Conservation (phyloP, 1,140 invertebrate species). For the Leptonema lineaticorne region DNA sequence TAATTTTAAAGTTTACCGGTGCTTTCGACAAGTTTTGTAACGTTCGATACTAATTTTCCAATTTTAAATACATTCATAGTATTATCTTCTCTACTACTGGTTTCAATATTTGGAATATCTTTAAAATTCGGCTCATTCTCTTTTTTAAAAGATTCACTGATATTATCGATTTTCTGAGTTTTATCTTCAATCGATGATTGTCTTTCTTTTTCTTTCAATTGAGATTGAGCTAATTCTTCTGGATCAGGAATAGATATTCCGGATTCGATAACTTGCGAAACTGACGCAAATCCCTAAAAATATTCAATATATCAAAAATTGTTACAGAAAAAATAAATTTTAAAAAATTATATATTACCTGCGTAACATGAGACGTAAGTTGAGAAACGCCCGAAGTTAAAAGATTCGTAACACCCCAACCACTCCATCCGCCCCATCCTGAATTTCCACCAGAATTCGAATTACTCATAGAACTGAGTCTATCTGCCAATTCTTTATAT, state of each 20-base stretch:
- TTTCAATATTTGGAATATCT: neutral
- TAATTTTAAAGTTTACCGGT: conserved; percentile 50
- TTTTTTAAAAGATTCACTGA: neutral
- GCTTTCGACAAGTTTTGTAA: conserved; percentile 69
- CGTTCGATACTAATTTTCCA: conserved; percentile 66
- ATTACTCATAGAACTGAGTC: conserved; percentile 46
- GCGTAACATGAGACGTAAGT: conserved; percentile 38
- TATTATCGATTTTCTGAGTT: conserved; percentile 1
- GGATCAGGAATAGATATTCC: conserved; percentile 76
- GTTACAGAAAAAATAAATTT: neutral
- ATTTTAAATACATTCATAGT: conserved; percentile 46
- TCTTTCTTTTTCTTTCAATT: conserved; percentile 46
- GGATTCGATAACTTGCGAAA: conserved; percentile 73
- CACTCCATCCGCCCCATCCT: conserved; percentile 51
- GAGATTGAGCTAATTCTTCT: conserved; percentile 65
- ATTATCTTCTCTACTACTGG: neutral
- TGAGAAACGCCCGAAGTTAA: conserved; percentile 36
- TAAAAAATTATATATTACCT: conserved; percentile 25
- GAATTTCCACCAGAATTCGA: conserved; percentile 40
- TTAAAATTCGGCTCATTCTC: neutral
- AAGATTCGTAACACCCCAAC: conserved; percentile 48
- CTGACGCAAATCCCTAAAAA: conserved; percentile 49
- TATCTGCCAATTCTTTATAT: conserved; percentile 33
- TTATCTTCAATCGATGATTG: conserved; percentile 27
- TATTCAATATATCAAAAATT: conserved; percentile 5